These are phyloP conservation scores for Batillaria attramentaria DNA, from an alignment of 1,140 invertebrate genomes.

Conservation along the genomic window DNA sequence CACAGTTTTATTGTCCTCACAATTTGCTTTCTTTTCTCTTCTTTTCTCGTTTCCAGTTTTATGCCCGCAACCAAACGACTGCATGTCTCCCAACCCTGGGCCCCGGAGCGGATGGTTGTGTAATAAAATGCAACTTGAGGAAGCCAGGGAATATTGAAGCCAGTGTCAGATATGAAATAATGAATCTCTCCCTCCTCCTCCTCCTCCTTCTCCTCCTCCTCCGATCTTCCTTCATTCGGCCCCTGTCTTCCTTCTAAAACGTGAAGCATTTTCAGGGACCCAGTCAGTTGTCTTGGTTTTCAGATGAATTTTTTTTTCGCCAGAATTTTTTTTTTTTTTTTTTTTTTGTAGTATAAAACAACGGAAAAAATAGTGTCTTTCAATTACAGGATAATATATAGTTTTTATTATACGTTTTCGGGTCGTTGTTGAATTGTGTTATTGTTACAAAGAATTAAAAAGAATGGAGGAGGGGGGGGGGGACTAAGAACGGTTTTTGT, in stretches of 20 bases:
- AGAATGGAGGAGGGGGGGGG: no score
- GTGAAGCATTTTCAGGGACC: no score
- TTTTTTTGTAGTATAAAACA: no score
- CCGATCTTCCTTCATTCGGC: no score
- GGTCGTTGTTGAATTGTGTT: no score
- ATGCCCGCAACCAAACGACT: neutral
- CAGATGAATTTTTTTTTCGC: neutral
- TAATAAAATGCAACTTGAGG: neutral
- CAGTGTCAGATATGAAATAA: slow-evolving; percentile 16
- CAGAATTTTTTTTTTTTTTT: neutral
- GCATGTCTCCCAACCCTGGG: neutral
- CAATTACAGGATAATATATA: no score
- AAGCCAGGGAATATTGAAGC: slow-evolving; percentile 6
- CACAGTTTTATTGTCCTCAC: neutral
- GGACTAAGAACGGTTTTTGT: no score
- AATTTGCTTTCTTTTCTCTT: slow-evolving; percentile 15
- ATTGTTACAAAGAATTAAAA: no score
- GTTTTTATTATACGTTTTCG: no score
- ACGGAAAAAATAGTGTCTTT: no score
- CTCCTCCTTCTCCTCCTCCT: neutral
- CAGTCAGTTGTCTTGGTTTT: no score
- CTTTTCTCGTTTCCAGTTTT: neutral
- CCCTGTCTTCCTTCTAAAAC: no score
- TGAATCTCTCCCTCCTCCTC: slow-evolving; percentile 13
- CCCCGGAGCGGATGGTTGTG: neutral